Evolutionary conservation across 2,797 vertebrate species (phyloP).

Genomic region (Oryzias sinensis): DNA sequence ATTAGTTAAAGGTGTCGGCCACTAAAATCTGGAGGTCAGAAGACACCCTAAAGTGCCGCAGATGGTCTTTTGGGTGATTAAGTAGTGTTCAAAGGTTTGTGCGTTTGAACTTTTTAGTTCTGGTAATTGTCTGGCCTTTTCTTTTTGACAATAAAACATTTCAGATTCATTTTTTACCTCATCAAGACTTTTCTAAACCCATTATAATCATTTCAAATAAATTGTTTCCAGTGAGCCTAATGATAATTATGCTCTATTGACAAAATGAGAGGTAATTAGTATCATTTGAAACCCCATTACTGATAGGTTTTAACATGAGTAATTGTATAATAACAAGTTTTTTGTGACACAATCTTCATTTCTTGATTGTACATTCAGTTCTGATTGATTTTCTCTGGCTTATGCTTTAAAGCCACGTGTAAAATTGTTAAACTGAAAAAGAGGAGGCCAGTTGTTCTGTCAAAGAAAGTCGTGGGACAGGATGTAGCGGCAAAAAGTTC

Average conservation of each 20-base stretch:
- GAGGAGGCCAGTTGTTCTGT: conserved; percentile 48
- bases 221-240: conserved; percentile 23
- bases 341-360: neutral
- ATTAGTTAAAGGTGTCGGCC: too few relatives aligned
- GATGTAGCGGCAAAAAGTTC: conserved; percentile 62
- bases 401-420: conserved; percentile 34
- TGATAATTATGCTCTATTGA: conserved; percentile 41
- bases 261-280: conserved; percentile 38
- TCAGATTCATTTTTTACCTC: neutral
- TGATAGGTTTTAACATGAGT: too few relatives aligned
- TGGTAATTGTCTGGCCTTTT: too few relatives aligned
- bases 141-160: too few relatives aligned
- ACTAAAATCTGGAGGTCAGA: too few relatives aligned
- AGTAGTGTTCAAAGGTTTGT: too few relatives aligned
- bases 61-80: too few relatives aligned
- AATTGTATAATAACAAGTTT: neutral
- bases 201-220: conserved; percentile 25
- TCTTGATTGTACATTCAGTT: conserved; percentile 21
- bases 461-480: conserved; percentile 65
- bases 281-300: neutral
- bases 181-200: conserved; percentile 14
- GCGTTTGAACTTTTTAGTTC: too few relatives aligned
- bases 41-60: too few relatives aligned
- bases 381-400: conserved; percentile 23
- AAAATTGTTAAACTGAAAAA: conserved; percentile 23